These are phyloP conservation scores for Argyrosomus regius DNA, from an alignment of 2,797 vertebrate genomes.

Conservation along the genomic window DNA sequence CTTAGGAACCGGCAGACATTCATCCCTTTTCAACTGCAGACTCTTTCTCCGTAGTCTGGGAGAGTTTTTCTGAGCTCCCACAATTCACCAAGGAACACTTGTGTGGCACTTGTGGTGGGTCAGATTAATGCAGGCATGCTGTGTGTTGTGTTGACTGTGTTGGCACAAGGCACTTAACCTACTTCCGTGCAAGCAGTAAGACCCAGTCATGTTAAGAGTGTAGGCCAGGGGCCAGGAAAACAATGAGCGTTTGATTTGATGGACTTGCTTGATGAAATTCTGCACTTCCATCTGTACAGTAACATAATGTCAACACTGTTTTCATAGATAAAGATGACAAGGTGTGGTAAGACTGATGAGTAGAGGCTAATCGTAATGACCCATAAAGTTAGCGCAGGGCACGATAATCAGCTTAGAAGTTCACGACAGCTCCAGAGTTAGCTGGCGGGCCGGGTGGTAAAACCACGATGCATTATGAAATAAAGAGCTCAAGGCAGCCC, in stretches of 20 bases:
- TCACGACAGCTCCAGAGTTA: conserved; percentile 53
- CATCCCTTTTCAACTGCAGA: conserved; percentile 21
- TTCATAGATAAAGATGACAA: conserved; percentile 39
- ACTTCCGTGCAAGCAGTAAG: conserved; percentile 49
- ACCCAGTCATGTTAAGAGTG: conserved; percentile 24
- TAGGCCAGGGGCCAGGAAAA: conserved; percentile 43
- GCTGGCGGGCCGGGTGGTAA: conserved; percentile 50
- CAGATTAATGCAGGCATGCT: conserved; percentile 46
- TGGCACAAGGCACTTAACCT: conserved; percentile 62
- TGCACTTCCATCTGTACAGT: conserved; percentile 40
- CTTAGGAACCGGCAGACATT: conserved; percentile 27
- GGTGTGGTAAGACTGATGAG: conserved; percentile 62
- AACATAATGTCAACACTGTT: conserved; percentile 42
- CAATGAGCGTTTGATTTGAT: conserved; percentile 50
- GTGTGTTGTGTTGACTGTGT: conserved; percentile 34
- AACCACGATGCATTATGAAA: conserved; percentile 80
- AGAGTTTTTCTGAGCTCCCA: conserved; percentile 49
- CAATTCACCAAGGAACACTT: conserved; percentile 39
- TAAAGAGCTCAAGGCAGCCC: conserved; percentile 77
- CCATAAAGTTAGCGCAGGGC: conserved; percentile 55
- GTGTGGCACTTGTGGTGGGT: conserved; percentile 40
- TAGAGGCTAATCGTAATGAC: conserved; percentile 60
- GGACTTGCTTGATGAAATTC: conserved; percentile 46
- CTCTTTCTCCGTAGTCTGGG: conserved; percentile 4
- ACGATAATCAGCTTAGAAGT: conserved; percentile 77